Conservation (phyloP, 2,113 vertebrate genomes). For the Apteryx mantelli region DNA sequence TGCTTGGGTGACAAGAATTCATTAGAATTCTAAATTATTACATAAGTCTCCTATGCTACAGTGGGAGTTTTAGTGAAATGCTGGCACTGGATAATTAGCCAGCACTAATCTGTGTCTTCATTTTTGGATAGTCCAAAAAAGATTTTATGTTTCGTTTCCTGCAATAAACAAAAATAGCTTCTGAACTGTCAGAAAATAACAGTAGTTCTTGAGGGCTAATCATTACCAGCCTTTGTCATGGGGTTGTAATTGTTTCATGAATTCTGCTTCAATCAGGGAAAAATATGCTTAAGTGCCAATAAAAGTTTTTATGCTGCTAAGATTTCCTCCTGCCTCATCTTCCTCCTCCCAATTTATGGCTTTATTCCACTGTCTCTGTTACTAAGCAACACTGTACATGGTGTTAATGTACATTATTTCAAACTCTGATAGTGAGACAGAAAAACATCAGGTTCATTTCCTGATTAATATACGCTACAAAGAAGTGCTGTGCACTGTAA, state of each 20-base stretch:
- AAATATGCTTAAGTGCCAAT: constrained; percentile 71
- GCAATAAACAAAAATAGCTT: constrained; percentile 71
- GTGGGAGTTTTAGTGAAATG: constrained; percentile 23
- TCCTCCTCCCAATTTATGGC: constrained; percentile 54
- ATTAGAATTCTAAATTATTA: constrained; percentile 51
- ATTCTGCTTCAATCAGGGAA: constrained; percentile 75
- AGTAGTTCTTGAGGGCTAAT: constrained; percentile 68
- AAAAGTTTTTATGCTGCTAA: constrained; percentile 73
- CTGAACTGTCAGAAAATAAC: constrained; percentile 62
- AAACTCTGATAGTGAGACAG: not conserved
- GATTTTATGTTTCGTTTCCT: constrained; percentile 54
- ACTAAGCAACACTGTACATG: constrained; percentile 59
- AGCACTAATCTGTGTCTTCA: constrained; percentile 7
- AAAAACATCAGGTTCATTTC: constrained; percentile 46
- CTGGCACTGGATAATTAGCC: constrained; percentile 23
- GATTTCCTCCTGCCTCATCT: constrained; percentile 51
- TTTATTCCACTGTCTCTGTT: constrained; percentile 61
- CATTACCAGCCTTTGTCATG: constrained; percentile 66
- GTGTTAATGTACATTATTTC: constrained; percentile 54
- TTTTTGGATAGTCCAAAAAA: constrained; percentile 25
- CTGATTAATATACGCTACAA: not conserved
- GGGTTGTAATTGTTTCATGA: constrained; percentile 68
- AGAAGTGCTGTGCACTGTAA: not conserved
- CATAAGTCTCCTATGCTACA: not conserved
- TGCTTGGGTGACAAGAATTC: constrained; percentile 22